Base-by-base conservation (phyloP, 1,140 invertebrate genomes). In the Monomorium pharaonis region DNA sequence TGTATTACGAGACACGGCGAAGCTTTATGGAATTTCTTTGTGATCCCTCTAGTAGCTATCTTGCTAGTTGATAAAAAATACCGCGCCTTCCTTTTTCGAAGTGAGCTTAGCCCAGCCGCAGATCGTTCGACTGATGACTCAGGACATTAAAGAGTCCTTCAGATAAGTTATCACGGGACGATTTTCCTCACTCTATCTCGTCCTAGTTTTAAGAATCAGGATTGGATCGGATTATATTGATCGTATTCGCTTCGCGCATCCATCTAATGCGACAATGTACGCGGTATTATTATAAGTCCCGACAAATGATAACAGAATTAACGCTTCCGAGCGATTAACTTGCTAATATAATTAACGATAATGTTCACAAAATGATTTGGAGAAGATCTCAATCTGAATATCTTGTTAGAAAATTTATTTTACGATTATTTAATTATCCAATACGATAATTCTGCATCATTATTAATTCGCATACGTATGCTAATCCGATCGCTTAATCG, bases 81-180 rank as follows among this genome's bases (percentile, higher is more conserved):
- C 24, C 33, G 12, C n/a, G 30, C 37, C 62, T 51, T 56, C 75
- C 21, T 67, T 65, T 63, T 24, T 3, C 10, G 27, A 65, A 47
- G 60, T 76, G 33, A 85, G 37, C 72, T 77, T 16, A 78, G 56
- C 60, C 21, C 21, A 37, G 80, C 51, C 49, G 54, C 56, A 74
- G 67, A 75, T 65, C 78, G 85, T 58, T 75, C 85, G 85, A 86
- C 85, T 84, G 80, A 85, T 85, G 80, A 84, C 58, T 84, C 74
- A 33, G 62, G 58, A 80, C 81, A 80, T 89, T 85, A 87, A 75
- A 87, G 81, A 85, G 69, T 87, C 75, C 56, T 78, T 49, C 51
- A 69, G 81, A 89, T 87, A 89, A 85, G 65, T 76, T 89, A 89
- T 87, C 86, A 42, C 42, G 60, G 51, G 12, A 33, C 62, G 62